These are phyloP conservation scores for Arctocebus calabarensis DNA, from an alignment of 2,797 vertebrate genomes.

Conservation along the genomic window DNA sequence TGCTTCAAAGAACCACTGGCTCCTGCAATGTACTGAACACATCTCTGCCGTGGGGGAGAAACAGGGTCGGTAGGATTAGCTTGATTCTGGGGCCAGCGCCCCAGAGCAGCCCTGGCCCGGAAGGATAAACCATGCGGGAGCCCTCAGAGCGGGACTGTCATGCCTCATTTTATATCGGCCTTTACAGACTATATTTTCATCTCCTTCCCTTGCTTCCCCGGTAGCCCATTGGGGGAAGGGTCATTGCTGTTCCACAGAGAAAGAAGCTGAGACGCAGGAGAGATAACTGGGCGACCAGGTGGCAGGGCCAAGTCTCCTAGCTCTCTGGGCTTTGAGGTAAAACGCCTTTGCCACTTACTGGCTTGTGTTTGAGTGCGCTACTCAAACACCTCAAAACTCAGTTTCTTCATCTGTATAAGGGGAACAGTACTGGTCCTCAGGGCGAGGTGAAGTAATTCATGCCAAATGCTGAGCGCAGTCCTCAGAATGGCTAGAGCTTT, in stretches of 20 bases:
- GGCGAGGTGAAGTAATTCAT: not conserved
- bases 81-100: too few relatives aligned
- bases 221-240: not conserved
- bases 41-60: not conserved
- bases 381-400: not conserved
- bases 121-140: not conserved
- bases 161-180: accelerated
- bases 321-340: not conserved
- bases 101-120: not conserved
- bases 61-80: not conserved
- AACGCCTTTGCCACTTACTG: not conserved
- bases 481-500: not conserved
- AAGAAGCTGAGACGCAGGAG: not conserved
- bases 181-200: not conserved
- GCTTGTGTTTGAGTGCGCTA: not conserved
- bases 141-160: not conserved
- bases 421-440: not conserved
- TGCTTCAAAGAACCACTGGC: not conserved
- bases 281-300: not conserved
- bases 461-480: not conserved
- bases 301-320: not conserved
- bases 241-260: not conserved
- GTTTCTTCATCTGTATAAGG: constrained; percentile 17
- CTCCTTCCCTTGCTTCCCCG: not conserved
- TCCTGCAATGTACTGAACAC: not conserved